Evolutionary conservation across 2,113 vertebrate genomes (phyloP).

Genomic region (Trachemys scripta): DNA sequence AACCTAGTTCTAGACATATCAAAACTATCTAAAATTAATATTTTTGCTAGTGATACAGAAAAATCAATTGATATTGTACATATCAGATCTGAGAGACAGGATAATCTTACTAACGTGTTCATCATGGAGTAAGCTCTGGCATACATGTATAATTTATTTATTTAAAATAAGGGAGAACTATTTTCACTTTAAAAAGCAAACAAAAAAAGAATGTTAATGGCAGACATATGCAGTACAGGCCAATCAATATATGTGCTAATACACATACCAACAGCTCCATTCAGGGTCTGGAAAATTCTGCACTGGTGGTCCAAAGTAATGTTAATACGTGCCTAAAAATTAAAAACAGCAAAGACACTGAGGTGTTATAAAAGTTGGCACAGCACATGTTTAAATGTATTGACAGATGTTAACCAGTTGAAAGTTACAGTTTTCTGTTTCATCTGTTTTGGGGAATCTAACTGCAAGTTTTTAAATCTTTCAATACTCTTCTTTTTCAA

Average conservation of each 20-base stretch:
- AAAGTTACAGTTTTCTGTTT: background rate
- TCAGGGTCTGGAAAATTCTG: slow-evolving; percentile 95
- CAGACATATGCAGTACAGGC: background rate
- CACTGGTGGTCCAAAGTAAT: slow-evolving; percentile 97
- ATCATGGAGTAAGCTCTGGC: background rate
- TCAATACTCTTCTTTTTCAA: background rate
- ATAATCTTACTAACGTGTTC: background rate
- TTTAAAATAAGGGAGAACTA: background rate
- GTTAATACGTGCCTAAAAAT: slow-evolving; percentile 88
- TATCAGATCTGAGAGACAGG: background rate
- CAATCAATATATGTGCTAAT: background rate
- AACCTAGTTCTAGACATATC: background rate
- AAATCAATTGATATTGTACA: background rate
- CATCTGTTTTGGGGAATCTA: background rate
- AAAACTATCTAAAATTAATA: background rate
- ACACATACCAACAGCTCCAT: slow-evolving; percentile 92
- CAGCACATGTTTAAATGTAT: background rate
- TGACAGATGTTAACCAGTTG: background rate
- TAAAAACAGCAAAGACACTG: slow-evolving; percentile 30
- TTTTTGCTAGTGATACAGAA: background rate
- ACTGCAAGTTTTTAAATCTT: background rate
- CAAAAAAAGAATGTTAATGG: background rate
- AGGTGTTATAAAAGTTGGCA: background rate
- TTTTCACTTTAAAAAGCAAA: background rate
- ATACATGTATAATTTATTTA: background rate